Evolutionary conservation across 2,113 vertebrate genomes (phyloP).

Genomic region (Clinocottus analis): DNA sequence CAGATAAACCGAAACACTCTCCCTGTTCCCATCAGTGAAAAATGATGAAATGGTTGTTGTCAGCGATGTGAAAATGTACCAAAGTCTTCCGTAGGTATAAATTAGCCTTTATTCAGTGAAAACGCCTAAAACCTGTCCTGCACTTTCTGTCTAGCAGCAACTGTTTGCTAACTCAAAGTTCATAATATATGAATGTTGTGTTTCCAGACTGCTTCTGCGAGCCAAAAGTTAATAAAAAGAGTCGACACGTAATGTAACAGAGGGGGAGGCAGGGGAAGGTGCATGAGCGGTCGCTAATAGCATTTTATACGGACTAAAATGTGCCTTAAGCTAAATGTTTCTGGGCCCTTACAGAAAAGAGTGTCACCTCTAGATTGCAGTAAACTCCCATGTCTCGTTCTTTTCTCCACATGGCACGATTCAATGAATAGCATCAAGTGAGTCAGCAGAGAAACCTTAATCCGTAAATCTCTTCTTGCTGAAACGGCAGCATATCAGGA

Average conservation of each 20-base stretch:
- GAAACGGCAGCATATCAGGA: slow-evolving; percentile 55
- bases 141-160: not conserved
- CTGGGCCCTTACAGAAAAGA: slow-evolving; percentile 38
- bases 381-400: slow-evolving; percentile 15
- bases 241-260: not conserved
- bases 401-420: slow-evolving; percentile 44
- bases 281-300: not conserved
- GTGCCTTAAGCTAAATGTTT: not conserved
- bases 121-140: not conserved
- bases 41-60: too few species aligned
- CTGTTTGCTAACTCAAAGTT: not conserved
- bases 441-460: slow-evolving; percentile 50
- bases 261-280: not conserved
- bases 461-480: slow-evolving; percentile 51
- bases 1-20: too few species aligned
- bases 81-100: too few species aligned
- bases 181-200: not conserved
- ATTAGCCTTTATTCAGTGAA: not conserved
- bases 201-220: not conserved
- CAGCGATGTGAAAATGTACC: too few species aligned
- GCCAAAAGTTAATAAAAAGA: not conserved
- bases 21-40: not conserved
- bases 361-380: slow-evolving; percentile 21
- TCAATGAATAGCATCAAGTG: slow-evolving; percentile 25
- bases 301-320: not conserved